phyloP scores from a whole-genome alignment of 2,113 vertebrate genomes.

The Ageneiosus marmoratus region DNA sequence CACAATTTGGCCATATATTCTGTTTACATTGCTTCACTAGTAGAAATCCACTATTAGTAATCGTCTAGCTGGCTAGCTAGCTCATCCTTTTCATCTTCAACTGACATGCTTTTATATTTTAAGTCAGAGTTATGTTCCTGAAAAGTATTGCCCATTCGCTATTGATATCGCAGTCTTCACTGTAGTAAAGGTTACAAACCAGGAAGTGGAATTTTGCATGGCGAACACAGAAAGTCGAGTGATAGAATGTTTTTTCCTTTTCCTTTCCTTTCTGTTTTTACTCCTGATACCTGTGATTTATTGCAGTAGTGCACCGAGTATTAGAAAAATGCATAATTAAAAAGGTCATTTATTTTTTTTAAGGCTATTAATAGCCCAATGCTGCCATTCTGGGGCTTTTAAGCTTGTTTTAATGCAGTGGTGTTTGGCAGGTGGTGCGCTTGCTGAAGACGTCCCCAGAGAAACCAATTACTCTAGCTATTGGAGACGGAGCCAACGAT shows the following conservation, averaged over 20 bases:
- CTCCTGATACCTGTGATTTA: not conserved
- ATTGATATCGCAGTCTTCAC: no score
- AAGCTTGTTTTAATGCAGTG: slow-evolving; percentile 2
- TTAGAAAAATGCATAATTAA: not conserved
- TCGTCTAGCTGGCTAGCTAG: not conserved
- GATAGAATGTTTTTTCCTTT: not conserved
- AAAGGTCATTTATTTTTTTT: not conserved
- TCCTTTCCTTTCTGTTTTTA: not conserved
- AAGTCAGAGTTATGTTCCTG: not conserved
- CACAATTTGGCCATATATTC: not conserved
- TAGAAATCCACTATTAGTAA: no score
- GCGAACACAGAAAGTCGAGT: not conserved
- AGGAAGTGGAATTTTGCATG: no score
- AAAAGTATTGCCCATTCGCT: no score
- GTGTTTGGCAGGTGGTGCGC: slow-evolving; percentile 82
- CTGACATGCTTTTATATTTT: not conserved
- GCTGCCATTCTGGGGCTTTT: not conserved
- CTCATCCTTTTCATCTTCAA: not conserved
- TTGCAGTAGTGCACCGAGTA: not conserved
- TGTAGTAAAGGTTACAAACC: no score
- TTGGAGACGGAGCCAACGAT: slow-evolving; percentile 96
- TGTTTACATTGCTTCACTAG: not conserved
- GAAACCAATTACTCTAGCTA: slow-evolving; percentile 92
- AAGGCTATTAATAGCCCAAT: slow-evolving; percentile 8
- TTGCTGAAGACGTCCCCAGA: slow-evolving; percentile 93